Evolutionary conservation across 1,140 invertebrate genomes (phyloP), one percentile per base, ranked within the genome.

Genomic region (Diachasma alloeum): DNA sequence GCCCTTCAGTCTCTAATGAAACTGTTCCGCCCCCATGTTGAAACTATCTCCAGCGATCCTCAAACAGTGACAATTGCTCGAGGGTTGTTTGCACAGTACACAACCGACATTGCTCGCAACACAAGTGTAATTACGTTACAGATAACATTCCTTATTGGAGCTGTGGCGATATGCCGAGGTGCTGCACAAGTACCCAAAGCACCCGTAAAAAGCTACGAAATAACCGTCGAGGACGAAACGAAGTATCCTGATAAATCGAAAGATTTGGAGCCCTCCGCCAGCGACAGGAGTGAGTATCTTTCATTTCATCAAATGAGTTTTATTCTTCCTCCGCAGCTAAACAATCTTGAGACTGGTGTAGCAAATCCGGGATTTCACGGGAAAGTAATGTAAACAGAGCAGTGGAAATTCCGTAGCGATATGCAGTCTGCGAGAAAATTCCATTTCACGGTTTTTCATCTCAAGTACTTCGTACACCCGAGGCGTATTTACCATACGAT

Each of bases 251-350:
- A 63, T 2, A 31, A 68, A n/a, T 46, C 69, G 0, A 81, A 81
- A 72, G 84, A 84, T 72, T 71, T 85, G 56, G 75, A 73, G 59
- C 11, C 77, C 15, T 75, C 82, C 26, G 83, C 84, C 11, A 85
- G 83, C 69, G 82, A 84, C 72, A 78, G 83, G 73, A 80, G 84
- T 85, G 80, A 83, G 80, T 81, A 80, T 75, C 77, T 53, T 4
- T 74, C 8, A 37, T 80, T 74, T 13, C 19, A 74, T 80, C 78
- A 56, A 13, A 15, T 39, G 48, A 53, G 15, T 53, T 69, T 42
- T 72, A 15, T 44, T 17, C 39, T 22, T 31, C 11, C 31, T 1
- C 26, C 56, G 53, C 31, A 2, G 2, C 31, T 3, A 15, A 59
- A 22, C 53, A 59, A 37, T 11, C 17, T 19, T 5, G 19, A 26